These are phyloP conservation scores for Strongylocentrotus purpuratus DNA, from an alignment of 35 echinoderm and acorn worm genomes.

Conservation along the genomic window DNA sequence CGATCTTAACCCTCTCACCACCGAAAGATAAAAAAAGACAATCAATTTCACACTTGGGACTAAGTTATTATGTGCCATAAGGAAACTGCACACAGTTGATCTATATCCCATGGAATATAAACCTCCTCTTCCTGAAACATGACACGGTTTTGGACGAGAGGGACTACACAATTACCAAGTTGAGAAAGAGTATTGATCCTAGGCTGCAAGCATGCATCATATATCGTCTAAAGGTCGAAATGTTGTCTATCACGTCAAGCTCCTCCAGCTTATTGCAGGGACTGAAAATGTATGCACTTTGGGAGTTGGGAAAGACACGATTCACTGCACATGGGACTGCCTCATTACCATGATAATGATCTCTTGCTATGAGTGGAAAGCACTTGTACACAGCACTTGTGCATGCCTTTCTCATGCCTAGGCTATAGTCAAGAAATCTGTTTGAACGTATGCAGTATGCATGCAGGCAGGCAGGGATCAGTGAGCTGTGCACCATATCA, in stretches of 20 bases:
- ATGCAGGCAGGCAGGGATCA: neutral
- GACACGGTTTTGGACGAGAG: neutral
- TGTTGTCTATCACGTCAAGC: neutral
- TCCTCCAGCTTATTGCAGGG: neutral
- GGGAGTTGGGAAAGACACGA: neutral
- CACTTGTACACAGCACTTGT: neutral
- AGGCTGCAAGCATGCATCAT: neutral
- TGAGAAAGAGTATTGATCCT: neutral
- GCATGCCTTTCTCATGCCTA: neutral
- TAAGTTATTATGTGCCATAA: neutral
- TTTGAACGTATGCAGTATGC: neutral
- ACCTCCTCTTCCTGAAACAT: neutral
- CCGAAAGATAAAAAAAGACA: neutral
- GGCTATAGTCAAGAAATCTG: neutral
- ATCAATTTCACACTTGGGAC: neutral
- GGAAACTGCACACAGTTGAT: neutral
- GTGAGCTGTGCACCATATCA: neutral
- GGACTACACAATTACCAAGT: neutral
- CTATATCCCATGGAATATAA: neutral
- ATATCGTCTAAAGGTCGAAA: neutral
- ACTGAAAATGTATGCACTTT: neutral
- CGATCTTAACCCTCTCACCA: neutral
- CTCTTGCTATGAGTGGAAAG: neutral
- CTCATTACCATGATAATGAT: neutral
- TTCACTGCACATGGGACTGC: neutral